These are phyloP conservation scores for Sebastes hopkinsi DNA, from an alignment of 2,797 vertebrate species.

Conservation along the genomic window DNA sequence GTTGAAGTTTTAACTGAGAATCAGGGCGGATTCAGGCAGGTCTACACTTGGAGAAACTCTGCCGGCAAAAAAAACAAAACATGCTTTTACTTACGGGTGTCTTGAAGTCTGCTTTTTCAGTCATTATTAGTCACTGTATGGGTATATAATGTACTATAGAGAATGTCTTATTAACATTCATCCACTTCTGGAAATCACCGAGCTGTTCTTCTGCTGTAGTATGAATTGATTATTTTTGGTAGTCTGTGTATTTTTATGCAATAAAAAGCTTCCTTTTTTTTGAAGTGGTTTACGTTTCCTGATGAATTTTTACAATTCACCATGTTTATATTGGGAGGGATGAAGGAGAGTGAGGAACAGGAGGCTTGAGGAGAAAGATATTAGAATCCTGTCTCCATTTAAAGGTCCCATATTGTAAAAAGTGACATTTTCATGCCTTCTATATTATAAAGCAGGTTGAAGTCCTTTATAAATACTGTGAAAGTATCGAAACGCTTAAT, in stretches of 20 bases:
- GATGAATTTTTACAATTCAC: not conserved
- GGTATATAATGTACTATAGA: slow-evolving; percentile 14
- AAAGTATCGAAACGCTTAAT: no score
- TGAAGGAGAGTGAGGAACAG: not conserved
- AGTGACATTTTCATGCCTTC: no score
- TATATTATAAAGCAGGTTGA: no score
- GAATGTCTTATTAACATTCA: slow-evolving; percentile 17
- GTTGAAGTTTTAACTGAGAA: not conserved
- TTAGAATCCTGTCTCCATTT: not conserved
- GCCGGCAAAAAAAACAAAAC: not conserved
- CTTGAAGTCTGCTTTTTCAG: slow-evolving; percentile 6
- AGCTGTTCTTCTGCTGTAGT: slow-evolving; percentile 57
- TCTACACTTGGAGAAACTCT: not conserved
- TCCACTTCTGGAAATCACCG: slow-evolving; percentile 21
- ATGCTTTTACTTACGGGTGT: not conserved
- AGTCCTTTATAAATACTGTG: no score
- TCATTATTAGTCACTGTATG: not conserved
- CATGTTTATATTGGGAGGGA: not conserved
- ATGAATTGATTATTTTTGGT: slow-evolving; percentile 50
- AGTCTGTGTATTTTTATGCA: slow-evolving; percentile 64
- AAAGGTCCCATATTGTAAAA: no score
- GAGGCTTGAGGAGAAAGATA: not conserved
- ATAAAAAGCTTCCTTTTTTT: slow-evolving; percentile 63
- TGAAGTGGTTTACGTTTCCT: not conserved
- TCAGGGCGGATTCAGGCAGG: not conserved